Conservation (phyloP, 2,797 vertebrate species). For the Cephalopachus bancanus region DNA sequence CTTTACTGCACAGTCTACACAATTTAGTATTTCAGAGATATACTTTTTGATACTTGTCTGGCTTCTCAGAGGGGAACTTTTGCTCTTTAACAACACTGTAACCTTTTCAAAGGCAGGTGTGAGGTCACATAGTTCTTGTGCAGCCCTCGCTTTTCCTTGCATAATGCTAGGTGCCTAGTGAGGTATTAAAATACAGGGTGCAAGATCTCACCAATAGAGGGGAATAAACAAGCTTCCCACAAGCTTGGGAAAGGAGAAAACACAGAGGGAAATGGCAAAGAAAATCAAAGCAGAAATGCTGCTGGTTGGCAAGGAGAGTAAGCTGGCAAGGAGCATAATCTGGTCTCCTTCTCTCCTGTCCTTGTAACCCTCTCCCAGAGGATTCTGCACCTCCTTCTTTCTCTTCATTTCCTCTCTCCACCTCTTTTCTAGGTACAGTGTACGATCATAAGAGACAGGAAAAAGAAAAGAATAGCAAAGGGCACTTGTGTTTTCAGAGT, state of each 20-base stretch:
- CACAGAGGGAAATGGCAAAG: background rate
- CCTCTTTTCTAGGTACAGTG: background rate
- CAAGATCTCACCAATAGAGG: background rate
- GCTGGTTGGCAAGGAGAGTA: background rate
- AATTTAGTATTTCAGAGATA: background rate
- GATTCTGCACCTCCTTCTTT: background rate
- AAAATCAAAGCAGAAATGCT: background rate
- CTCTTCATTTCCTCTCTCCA: background rate
- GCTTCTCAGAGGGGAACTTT: background rate
- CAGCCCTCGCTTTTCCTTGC: background rate
- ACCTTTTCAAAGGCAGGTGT: conserved; percentile 49
- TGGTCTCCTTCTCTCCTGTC: background rate
- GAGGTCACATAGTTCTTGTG: background rate
- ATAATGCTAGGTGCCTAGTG: background rate
- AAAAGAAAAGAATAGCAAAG: background rate
- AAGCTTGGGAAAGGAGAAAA: background rate
- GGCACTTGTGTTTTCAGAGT: background rate
- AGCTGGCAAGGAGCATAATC: background rate
- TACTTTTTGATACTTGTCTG: background rate
- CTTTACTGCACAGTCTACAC: background rate
- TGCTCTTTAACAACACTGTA: background rate
- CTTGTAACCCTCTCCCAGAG: background rate
- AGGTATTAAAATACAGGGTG: background rate
- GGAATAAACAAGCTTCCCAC: background rate
- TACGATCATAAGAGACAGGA: background rate